Evolutionary conservation across 2,888 invertebrate genomes (phyloP).

Genomic region (Archips crataeganus): DNA sequence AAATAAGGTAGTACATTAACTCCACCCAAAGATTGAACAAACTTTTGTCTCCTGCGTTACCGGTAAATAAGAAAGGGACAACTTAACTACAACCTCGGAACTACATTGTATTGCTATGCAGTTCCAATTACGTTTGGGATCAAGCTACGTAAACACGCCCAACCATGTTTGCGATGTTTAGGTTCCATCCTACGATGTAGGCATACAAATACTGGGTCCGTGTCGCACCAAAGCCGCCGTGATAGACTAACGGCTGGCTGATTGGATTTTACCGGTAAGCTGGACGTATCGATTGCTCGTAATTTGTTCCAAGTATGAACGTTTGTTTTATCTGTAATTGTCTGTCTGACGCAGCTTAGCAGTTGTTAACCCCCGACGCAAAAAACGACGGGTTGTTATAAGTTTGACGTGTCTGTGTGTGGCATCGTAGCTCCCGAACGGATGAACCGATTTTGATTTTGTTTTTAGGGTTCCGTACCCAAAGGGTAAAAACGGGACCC

Average conservation of each 20-base stretch:
- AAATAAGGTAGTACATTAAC: too few species aligned
- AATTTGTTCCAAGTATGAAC: slow-evolving; percentile 20
- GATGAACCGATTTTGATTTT: too few species aligned
- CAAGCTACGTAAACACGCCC: slow-evolving; percentile 13
- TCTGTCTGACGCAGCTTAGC: background rate
- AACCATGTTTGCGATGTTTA: slow-evolving; percentile 14
- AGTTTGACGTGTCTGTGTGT: too few species aligned
- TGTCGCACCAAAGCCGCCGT: slow-evolving; percentile 10
- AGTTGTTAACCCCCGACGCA: too few species aligned
- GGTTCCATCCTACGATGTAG: background rate
- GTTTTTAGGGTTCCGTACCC: too few species aligned
- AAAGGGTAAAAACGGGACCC: too few species aligned
- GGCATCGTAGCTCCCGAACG: too few species aligned
- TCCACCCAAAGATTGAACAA: too few species aligned
- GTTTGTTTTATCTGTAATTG: background rate
- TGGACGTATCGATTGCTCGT: slow-evolving; percentile 27
- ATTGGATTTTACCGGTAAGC: slow-evolving; percentile 38
- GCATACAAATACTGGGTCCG: background rate
- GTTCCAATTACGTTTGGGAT: slow-evolving; percentile 16
- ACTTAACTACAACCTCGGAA: background rate
- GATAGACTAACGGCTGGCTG: slow-evolving; percentile 24
- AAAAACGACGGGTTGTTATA: too few species aligned
- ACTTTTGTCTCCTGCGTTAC: background rate
- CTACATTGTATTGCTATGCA: slow-evolving; percentile 9
- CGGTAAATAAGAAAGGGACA: background rate